These are phyloP conservation scores for Xiphorhynchus erythropygius DNA, from an alignment of 2,797 vertebrate genomes.

Conservation along the genomic window DNA sequence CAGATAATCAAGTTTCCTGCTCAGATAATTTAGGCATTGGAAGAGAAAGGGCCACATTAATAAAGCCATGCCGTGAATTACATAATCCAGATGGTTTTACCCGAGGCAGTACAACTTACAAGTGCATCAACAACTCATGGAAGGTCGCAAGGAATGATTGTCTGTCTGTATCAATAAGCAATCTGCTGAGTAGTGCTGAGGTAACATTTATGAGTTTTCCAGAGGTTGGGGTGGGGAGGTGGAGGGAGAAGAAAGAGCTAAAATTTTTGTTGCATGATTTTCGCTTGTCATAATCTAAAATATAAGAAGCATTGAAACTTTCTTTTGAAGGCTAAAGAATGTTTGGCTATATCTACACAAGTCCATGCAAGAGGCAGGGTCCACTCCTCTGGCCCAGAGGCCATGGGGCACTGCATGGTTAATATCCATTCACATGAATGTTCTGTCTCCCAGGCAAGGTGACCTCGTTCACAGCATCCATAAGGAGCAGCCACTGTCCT, in stretches of 20 bases:
- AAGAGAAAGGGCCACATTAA: background rate
- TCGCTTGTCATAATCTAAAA: background rate
- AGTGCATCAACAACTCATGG: constrained; percentile 57
- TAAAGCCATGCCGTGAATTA: constrained; percentile 42
- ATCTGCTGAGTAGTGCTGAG: constrained; percentile 59
- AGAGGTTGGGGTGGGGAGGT: background rate
- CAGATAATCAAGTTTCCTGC: constrained; percentile 59
- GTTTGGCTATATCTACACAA: background rate
- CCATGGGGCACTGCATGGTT: background rate
- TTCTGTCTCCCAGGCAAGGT: background rate
- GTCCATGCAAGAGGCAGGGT: background rate
- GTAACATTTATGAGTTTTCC: constrained; percentile 19
- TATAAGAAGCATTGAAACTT: background rate
- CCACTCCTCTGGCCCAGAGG: background rate
- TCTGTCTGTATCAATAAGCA: constrained; percentile 35
- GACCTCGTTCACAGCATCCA: background rate
- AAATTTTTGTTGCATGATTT: background rate
- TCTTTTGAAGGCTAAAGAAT: background rate
- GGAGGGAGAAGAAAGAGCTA: background rate
- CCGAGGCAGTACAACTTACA: constrained; percentile 52
- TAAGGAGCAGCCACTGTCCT: background rate
- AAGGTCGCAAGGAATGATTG: background rate
- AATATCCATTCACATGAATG: fast-evolving
- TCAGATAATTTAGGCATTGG: constrained; percentile 34
- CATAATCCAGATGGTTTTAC: background rate